phyloP scores from a whole-genome alignment of 2,113 vertebrate genomes.

The Oreocharis arfaki region DNA sequence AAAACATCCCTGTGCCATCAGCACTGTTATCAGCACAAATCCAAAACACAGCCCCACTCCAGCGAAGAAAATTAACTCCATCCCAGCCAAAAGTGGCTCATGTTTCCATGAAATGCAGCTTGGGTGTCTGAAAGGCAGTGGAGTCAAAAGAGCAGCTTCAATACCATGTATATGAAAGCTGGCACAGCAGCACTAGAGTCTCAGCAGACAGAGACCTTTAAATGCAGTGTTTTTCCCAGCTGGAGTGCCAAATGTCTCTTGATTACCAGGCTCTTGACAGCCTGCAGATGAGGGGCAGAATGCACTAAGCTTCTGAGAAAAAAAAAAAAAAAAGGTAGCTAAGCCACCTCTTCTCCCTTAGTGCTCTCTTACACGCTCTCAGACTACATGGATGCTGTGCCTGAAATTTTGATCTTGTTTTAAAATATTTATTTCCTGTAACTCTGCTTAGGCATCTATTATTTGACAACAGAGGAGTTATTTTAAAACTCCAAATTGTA shows the following conservation, averaged over 20 bases:
- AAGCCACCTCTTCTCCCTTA: not conserved
- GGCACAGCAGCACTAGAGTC: not conserved
- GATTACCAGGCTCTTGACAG: constrained; percentile 25
- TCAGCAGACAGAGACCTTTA: constrained; percentile 3
- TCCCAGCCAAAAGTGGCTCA: not conserved
- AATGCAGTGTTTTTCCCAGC: constrained; percentile 19
- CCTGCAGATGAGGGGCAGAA: not conserved
- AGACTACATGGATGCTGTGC: not conserved
- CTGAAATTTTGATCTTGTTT: constrained; percentile 16
- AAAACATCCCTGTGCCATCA: not conserved
- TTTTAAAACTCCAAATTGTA: constrained; percentile 22
- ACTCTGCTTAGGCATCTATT: not conserved
- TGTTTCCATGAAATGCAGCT: not conserved
- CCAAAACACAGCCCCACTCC: too few species aligned
- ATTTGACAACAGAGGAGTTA: constrained; percentile 35
- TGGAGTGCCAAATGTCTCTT: constrained; percentile 31
- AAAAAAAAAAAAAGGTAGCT: not conserved
- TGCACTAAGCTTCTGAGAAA: not conserved
- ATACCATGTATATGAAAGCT: rapidly evolving
- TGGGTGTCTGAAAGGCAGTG: not conserved
- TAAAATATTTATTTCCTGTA: constrained; percentile 46
- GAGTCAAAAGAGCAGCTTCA: not conserved
- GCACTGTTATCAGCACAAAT: not conserved
- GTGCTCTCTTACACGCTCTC: not conserved
- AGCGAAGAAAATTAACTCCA: not conserved